Evolutionary conservation across 1,140 invertebrate genomes (phyloP).

Genomic region (Diorhabda sublineata): DNA sequence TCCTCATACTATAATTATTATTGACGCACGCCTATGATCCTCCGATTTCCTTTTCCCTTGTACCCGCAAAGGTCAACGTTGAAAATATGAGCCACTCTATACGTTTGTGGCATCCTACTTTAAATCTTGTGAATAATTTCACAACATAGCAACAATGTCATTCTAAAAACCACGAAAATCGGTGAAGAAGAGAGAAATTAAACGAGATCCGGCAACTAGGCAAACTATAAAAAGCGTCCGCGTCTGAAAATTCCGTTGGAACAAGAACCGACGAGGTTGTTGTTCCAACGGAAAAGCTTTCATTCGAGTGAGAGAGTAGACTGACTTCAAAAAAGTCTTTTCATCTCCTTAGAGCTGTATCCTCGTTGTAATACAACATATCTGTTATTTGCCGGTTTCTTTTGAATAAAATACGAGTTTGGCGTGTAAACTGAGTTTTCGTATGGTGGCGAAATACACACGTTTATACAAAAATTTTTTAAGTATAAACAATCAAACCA

Average conservation of each 20-base stretch:
- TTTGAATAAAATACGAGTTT: constrained; percentile 27
- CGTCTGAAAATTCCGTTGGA: constrained; percentile 22
- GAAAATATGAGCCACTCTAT: too few species aligned
- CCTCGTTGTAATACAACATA: constrained; percentile 31
- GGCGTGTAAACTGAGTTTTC: constrained; percentile 11
- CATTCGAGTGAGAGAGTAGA: constrained; percentile 22
- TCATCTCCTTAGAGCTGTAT: constrained; percentile 31
- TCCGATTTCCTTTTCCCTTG: too few species aligned
- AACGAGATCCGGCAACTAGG: background rate
- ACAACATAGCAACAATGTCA: too few species aligned
- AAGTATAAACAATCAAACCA: too few species aligned
- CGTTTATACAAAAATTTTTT: background rate
- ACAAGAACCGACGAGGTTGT: constrained; percentile 29
- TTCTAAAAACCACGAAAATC: too few species aligned
- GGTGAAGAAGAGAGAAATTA: background rate
- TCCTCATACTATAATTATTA: too few species aligned
- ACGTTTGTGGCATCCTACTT: too few species aligned
- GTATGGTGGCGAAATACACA: background rate
- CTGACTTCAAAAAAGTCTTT: constrained; percentile 32
- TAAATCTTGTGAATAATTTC: too few species aligned
- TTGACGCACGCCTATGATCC: too few species aligned
- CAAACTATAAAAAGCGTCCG: background rate
- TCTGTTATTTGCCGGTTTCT: constrained; percentile 32
- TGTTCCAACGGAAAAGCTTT: constrained; percentile 29
- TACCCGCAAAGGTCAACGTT: too few species aligned